These are phyloP conservation scores for Momotus momota DNA, from an alignment of 2,797 vertebrate genomes.

Conservation along the genomic window DNA sequence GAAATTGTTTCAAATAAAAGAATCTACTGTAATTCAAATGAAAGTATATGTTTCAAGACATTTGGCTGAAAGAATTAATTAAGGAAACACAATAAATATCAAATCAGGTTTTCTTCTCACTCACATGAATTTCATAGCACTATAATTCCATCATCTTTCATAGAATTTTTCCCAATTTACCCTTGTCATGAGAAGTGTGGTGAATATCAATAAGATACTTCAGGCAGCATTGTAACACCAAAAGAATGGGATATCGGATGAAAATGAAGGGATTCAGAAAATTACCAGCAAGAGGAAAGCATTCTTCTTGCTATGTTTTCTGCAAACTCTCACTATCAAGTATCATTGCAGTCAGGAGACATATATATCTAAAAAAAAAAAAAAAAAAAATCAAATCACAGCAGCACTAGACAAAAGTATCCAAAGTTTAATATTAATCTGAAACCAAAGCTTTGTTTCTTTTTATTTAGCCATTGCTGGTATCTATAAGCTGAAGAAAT, in stretches of 20 bases:
- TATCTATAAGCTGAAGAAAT: background rate
- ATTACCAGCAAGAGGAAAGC: background rate
- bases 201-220: background rate
- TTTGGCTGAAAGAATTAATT: background rate
- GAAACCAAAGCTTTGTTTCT: background rate
- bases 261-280: background rate
- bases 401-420: background rate
- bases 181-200: background rate
- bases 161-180: background rate
- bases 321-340: background rate
- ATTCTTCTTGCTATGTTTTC: background rate
- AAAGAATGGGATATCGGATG: background rate
- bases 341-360: background rate
- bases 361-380: background rate
- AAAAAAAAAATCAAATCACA: no score
- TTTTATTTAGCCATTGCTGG: background rate
- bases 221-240: background rate
- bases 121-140: background rate
- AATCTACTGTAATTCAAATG: background rate
- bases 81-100: background rate
- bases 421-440: background rate
- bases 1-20: background rate
- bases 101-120: background rate
- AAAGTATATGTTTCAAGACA: conserved; percentile 22
- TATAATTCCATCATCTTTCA: background rate